These are phyloP conservation scores for Melinaea marsaeus DNA, from an alignment of 2,888 invertebrate genomes.

Conservation along the genomic window DNA sequence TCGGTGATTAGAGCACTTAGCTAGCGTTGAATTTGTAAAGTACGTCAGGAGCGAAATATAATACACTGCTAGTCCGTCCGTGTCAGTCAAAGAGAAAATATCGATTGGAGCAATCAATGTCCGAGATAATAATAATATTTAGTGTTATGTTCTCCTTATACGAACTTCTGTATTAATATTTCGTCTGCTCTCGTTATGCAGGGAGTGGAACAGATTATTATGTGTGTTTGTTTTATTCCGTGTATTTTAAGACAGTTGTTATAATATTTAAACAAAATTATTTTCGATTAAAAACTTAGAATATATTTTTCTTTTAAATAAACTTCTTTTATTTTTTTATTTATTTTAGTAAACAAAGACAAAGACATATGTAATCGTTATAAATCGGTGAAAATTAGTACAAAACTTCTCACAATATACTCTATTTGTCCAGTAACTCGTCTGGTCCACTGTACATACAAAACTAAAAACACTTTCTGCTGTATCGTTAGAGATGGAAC, in stretches of 20 bases:
- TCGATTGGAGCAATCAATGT: conserved; percentile 9
- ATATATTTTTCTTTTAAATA: too few species aligned
- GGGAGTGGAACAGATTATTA: too few species aligned
- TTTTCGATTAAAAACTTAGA: too few species aligned
- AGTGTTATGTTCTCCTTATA: not conserved
- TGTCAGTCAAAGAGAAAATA: conserved; percentile 14
- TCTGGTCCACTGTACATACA: conserved; percentile 36
- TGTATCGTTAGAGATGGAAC: conserved; percentile 37
- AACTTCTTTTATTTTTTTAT: too few species aligned
- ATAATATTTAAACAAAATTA: too few species aligned
- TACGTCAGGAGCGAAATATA: conserved; percentile 19
- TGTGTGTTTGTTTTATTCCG: too few species aligned
- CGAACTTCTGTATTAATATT: not conserved
- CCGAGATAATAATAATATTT: conserved; percentile 1
- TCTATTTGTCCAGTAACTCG: conserved; percentile 6
- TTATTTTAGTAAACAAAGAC: too few species aligned
- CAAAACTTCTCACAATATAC: conserved; percentile 13
- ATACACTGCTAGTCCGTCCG: conserved; percentile 20
- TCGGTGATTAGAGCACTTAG: conserved; percentile 12
- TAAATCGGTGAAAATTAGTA: conserved; percentile 58
- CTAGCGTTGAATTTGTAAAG: conserved; percentile 15
- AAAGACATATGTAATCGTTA: too few species aligned
- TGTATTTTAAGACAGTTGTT: too few species aligned
- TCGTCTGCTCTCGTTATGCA: not conserved
- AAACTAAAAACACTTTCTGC: conserved; percentile 70